Base-by-base conservation (phyloP, 2,797 vertebrate genomes). In the Eospalax fontanierii region DNA sequence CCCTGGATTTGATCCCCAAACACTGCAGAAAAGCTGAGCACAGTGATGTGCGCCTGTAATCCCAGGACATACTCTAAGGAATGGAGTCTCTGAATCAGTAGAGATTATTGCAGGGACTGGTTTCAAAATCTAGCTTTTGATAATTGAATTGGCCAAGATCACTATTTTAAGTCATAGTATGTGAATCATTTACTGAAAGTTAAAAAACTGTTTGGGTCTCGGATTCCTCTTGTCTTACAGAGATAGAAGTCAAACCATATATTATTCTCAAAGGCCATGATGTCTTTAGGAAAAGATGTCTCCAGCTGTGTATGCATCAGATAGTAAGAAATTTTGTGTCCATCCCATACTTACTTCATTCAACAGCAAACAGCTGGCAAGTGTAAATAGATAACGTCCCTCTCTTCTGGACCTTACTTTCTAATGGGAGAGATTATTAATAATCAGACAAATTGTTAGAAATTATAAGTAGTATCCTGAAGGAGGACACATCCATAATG, bases 241-340 rank as follows among this genome's bases (percentile, higher is more conserved):
- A 80, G 19, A 38, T 24, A 90, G 74, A 43, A 93, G 26, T 59
- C 18, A 46, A 9, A 26, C 21, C 16, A 0, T 70, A 65, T 4
- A 26, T 89, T 93, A 12, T 87, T 78, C 28, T 93, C 57, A 82
- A 50, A 18, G 33, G 38, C 16, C 63, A 43, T 30, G 8, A 89
- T n/a, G 18, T 87, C 68, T 95, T 73, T 76, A 65, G 50, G 70
- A 87, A 83, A 95, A 65, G 86, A 35, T 84, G 28, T 8, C 80
- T 81, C 54, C 22, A 21, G 33, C 43, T 89, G 4, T 66, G 33
- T 68, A 21, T 50, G 6, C 57, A 18, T n/a, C 21, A 6, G 26
- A 38, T 46, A 74, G 18, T 80, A 94, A 65, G 26, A 91, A 65
- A 38, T 21, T 83, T 22, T 3, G 15, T 59, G 33, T 40, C 35